Conservation (phyloP, 2,888 invertebrate species). For the Xanthorhoe designata region DNA sequence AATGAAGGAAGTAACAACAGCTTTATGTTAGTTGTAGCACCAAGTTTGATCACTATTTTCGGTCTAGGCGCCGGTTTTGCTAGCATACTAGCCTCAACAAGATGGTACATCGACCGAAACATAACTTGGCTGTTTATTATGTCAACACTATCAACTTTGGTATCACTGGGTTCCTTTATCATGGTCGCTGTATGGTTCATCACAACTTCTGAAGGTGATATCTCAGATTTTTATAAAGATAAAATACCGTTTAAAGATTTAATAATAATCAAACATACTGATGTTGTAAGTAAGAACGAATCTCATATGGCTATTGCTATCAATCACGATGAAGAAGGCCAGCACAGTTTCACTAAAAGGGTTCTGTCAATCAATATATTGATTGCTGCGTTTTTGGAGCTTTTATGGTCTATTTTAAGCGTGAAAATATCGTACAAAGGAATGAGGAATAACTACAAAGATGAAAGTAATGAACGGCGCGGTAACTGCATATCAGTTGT, state of each 20-base stretch:
- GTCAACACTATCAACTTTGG: conserved; percentile 81
- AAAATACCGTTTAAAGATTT: conserved; percentile 71
- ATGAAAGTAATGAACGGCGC: conserved; percentile 76
- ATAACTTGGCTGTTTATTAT: conserved; percentile 87
- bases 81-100: conserved; percentile 86
- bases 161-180: conserved; percentile 75
- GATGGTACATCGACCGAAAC: conserved; percentile 89
- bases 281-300: conserved; percentile 67
- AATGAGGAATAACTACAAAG: conserved; percentile 86
- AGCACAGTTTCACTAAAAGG: conserved; percentile 71
- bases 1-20: conserved; percentile 30
- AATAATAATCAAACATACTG: conserved; percentile 68
- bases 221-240: conserved; percentile 74
- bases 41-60: conserved; percentile 80
- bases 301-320: conserved; percentile 72
- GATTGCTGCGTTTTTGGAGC: conserved; percentile 84
- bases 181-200: conserved; percentile 76
- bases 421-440: conserved; percentile 86
- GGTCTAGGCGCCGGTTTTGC: conserved; percentile 81
- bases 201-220: conserved; percentile 66
- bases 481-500: conserved; percentile 83
- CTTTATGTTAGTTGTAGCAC: conserved; percentile 77
- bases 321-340: conserved; percentile 56
- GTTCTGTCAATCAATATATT: conserved; percentile 86
- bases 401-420: conserved; percentile 87